A percentile compares a stretch with the other conserved stretches of the same genome.
These are phyloP conservation scores for Panzeria rudis DNA, from an alignment of 2,888 invertebrate genomes.

Conservation along the genomic window DNA sequence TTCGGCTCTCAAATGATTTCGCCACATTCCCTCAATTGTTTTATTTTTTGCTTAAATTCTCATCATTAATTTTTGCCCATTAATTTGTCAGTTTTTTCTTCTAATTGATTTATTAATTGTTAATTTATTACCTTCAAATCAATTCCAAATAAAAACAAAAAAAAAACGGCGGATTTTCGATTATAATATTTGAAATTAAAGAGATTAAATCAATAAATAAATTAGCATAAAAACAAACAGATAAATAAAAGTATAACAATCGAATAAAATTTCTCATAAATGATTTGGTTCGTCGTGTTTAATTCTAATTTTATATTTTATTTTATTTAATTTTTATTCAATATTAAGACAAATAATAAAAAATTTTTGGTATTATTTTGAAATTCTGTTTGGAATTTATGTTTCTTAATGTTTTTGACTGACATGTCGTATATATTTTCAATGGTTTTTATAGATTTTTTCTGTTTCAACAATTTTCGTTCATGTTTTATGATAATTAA, in stretches of 20 bases:
- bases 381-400: slow-evolving; percentile 58
- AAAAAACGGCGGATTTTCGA: slow-evolving; percentile 31
- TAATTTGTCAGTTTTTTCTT: slow-evolving; percentile 65
- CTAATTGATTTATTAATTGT: slow-evolving; percentile 72
- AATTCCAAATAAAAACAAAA: slow-evolving; percentile 25
- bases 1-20: slow-evolving; percentile 15
- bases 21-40: slow-evolving; percentile 28
- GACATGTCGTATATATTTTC: slow-evolving; percentile 59
- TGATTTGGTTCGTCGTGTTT: slow-evolving; percentile 52
- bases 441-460: slow-evolving; percentile 59
- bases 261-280: slow-evolving; percentile 28
- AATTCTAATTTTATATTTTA: slow-evolving; percentile 38
- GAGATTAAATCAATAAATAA: slow-evolving; percentile 38
- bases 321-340: slow-evolving; percentile 50
- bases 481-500: slow-evolving; percentile 72
- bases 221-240: slow-evolving; percentile 37
- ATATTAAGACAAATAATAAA: slow-evolving; percentile 46
- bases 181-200: slow-evolving; percentile 50
- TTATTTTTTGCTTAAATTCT: slow-evolving; percentile 5
- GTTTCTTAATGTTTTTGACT: slow-evolving; percentile 54
- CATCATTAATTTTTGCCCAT: slow-evolving; percentile 51
- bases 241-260: slow-evolving; percentile 43
- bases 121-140: slow-evolving; percentile 60
- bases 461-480: slow-evolving; percentile 64
- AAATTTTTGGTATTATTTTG: slow-evolving; percentile 43